A percentile compares a stretch with the other conserved stretches of the same genome.
phyloP scores from a whole-genome alignment of 1,140 invertebrate genomes.

The Tribolium castaneum region DNA sequence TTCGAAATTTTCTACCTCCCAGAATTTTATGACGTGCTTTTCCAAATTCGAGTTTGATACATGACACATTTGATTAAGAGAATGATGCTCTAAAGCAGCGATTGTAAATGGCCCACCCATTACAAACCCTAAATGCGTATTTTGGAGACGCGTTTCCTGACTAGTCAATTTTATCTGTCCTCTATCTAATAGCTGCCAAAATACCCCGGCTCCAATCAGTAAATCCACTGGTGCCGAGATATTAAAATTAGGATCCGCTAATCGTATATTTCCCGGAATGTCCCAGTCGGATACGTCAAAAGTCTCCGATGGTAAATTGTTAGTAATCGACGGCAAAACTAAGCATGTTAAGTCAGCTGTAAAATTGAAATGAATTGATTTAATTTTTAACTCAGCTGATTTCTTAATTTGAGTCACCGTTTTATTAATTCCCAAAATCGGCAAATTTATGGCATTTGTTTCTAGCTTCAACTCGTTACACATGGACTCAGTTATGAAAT shows the following conservation, averaged over 20 bases:
- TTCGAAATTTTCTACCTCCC: not conserved
- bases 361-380: not conserved
- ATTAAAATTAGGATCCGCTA: conserved; percentile 31
- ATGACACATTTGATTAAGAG: not conserved
- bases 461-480: not conserved
- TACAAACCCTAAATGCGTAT: conserved; percentile 25
- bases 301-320: no score
- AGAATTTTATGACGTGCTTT: conserved; percentile 15
- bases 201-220: conserved; percentile 26
- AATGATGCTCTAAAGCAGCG: not conserved
- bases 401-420: not conserved
- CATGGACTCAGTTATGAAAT: not conserved
- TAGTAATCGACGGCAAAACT: not conserved
- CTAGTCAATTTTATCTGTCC: not conserved
- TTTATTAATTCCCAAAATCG: not conserved
- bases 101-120: not conserved
- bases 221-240: conserved; percentile 23
- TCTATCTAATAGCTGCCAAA: conserved; percentile 19
- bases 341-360: not conserved
- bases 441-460: not conserved
- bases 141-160: conserved; percentile 10
- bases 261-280: not conserved
- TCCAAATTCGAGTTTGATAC: not conserved
- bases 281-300: no score
- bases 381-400: not conserved